Conservation (phyloP, 2,797 vertebrate genomes). For the Hydrophis major region DNA sequence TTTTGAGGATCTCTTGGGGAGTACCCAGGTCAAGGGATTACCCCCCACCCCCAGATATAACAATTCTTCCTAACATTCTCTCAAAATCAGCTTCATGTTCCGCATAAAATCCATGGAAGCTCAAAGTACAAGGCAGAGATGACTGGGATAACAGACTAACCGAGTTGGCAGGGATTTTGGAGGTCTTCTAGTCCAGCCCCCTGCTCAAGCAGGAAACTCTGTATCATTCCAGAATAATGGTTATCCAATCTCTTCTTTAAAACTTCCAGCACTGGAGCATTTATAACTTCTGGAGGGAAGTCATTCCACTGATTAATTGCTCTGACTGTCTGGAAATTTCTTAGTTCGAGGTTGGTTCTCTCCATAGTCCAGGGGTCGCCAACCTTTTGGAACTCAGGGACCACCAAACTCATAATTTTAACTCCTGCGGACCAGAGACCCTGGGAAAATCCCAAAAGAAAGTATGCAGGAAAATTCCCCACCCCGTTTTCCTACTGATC, state of each 20-base stretch:
- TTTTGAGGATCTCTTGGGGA: background rate
- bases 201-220: background rate
- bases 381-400: no score
- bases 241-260: background rate
- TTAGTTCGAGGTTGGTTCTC: background rate
- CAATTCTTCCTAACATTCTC: background rate
- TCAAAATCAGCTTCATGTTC: background rate
- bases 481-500: no score
- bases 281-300: background rate
- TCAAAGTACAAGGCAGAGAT: background rate
- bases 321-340: background rate
- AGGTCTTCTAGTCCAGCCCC: background rate
- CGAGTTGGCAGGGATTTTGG: background rate
- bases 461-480: no score
- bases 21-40: no score
- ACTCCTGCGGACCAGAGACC: no score
- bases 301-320: accelerated
- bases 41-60: background rate
- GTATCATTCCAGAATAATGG: background rate
- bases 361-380: background rate
- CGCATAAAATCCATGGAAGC: background rate
- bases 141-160: background rate
- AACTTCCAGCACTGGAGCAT: background rate
- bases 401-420: no score
- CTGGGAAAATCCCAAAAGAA: no score